These are phyloP conservation scores for Ptychadena robeensis DNA, from an alignment of 2,797 vertebrate species.

Conservation along the genomic window DNA sequence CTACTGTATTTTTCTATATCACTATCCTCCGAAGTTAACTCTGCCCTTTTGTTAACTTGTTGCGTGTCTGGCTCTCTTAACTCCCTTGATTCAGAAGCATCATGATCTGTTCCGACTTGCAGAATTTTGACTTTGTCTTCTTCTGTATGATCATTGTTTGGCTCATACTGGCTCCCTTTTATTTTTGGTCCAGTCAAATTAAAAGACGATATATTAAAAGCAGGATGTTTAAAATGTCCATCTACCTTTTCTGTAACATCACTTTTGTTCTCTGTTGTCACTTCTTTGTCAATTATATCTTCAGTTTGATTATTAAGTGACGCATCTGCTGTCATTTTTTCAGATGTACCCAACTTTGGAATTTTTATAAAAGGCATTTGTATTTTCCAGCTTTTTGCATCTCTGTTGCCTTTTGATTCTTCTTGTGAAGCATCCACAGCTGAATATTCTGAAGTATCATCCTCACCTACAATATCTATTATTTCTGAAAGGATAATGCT, in stretches of 20 bases:
- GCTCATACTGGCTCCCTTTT: background rate
- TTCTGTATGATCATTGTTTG: background rate
- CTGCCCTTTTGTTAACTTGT: background rate
- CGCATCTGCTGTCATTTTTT: background rate
- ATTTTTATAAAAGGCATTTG: background rate
- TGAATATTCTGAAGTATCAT: background rate
- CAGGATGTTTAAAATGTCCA: slow-evolving; percentile 7
- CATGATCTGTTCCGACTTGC: background rate
- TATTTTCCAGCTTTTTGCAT: background rate
- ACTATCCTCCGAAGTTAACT: background rate
- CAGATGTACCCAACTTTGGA: background rate
- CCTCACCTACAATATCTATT: background rate
- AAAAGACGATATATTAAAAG: slow-evolving; percentile 23
- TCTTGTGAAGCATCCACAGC: background rate
- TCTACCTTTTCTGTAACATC: background rate
- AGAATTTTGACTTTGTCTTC: background rate
- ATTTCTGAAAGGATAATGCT: background rate
- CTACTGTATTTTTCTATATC: slow-evolving; percentile 62
- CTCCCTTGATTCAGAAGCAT: background rate
- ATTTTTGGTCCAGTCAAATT: background rate
- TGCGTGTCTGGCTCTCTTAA: background rate
- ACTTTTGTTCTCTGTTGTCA: background rate
- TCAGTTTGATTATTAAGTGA: accelerated
- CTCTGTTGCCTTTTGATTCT: background rate
- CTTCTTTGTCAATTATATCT: background rate